Evolutionary conservation across 2,113 vertebrate genomes (phyloP).

Genomic region (Fregata magnificens): DNA sequence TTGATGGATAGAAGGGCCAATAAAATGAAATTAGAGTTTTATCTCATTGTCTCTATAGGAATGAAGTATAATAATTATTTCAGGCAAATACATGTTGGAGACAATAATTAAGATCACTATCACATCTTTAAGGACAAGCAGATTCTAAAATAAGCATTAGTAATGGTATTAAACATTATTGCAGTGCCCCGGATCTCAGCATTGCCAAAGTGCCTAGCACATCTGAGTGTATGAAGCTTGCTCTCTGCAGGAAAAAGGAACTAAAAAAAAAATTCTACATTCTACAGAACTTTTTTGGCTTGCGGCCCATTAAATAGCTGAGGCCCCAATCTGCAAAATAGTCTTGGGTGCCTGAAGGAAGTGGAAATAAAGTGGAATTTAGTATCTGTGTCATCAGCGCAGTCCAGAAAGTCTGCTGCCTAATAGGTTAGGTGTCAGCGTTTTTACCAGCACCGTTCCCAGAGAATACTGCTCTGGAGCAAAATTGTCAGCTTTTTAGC

Average conservation of each 20-base stretch:
- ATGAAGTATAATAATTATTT: conserved; percentile 74
- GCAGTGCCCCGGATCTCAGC: background rate
- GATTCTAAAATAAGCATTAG: conserved; percentile 75
- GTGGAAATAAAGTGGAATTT: background rate
- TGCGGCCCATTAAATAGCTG: background rate
- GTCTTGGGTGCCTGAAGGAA: conserved; percentile 14
- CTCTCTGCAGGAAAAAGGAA: background rate
- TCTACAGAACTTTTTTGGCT: background rate
- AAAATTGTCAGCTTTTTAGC: background rate
- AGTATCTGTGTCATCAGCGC: background rate
- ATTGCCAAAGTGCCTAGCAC: conserved; percentile 22
- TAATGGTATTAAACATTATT: conserved; percentile 69
- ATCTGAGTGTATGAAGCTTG: background rate
- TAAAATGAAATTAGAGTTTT: conserved; percentile 75
- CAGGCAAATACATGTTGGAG: conserved; percentile 74
- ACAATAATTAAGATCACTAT: conserved; percentile 73
- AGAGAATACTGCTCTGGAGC: background rate
- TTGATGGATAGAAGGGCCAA: conserved; percentile 71
- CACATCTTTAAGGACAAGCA: conserved; percentile 66
- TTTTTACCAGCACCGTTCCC: background rate
- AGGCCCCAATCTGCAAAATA: background rate
- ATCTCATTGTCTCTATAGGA: conserved; percentile 74
- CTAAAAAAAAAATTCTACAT: background rate
- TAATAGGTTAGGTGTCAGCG: background rate
- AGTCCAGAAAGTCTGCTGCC: background rate